These are phyloP conservation scores for Enteromius thamalakanensis DNA, from an alignment of 2,797 vertebrate genomes.

Conservation along the genomic window DNA sequence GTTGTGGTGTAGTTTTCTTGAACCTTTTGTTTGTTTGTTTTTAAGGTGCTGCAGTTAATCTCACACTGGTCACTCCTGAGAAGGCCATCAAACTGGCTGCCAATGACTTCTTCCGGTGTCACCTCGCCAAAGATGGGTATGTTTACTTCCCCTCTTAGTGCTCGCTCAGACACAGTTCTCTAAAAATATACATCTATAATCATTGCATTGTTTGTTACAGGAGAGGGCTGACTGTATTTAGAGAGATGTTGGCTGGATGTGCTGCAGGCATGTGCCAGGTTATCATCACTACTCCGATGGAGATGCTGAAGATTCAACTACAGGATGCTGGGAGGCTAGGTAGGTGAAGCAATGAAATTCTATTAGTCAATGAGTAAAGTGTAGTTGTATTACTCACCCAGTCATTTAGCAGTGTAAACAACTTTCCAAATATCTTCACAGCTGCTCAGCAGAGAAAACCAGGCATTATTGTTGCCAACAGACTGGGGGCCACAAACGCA, in stretches of 20 bases:
- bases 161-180: background rate
- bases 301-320: conserved; percentile 88
- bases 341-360: conserved; percentile 54
- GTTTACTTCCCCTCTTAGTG: conserved; percentile 5
- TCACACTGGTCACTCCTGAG: conserved; percentile 85
- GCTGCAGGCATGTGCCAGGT: conserved; percentile 86
- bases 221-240: conserved; percentile 77
- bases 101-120: conserved; percentile 83
- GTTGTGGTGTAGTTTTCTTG: conserved; percentile 38
- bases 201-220: conserved; percentile 63
- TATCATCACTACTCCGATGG: conserved; percentile 86
- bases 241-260: conserved; percentile 86
- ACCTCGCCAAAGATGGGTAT: conserved; percentile 79
- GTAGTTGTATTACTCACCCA: background rate
- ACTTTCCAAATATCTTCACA: conserved; percentile 43
- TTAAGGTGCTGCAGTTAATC: conserved; percentile 83
- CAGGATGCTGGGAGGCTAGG: conserved; percentile 85
- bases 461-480: conserved; percentile 70
- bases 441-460: conserved; percentile 80
- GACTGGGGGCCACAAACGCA: conserved; percentile 73
- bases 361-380: background rate
- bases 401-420: background rate
- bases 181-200: background rate
- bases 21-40: conserved; percentile 60
- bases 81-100: conserved; percentile 86